Percentiles rank a stretch among this genome's conserved stretches.
Evolutionary conservation across 2,113 vertebrate genomes (phyloP).

Genomic region (Chamaea fasciata): DNA sequence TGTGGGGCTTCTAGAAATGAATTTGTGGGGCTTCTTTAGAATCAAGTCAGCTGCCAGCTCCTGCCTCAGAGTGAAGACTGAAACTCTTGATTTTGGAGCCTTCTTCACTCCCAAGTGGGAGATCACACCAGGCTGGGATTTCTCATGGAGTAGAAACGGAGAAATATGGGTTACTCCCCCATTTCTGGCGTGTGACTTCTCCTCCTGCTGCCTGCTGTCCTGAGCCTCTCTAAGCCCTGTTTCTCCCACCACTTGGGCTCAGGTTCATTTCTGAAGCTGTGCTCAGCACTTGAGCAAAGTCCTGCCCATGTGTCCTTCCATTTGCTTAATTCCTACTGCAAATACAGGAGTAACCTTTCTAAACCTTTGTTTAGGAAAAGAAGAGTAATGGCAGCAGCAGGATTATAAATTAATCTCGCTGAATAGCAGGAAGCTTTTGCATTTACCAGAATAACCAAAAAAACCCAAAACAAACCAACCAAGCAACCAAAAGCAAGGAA

Average conservation of each 20-base stretch:
- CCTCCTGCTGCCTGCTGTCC: not conserved
- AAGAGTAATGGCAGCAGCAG: not conserved
- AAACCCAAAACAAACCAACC: not conserved
- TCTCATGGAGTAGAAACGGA: not conserved
- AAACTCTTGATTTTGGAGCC: not conserved
- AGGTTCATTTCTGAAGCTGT: not conserved
- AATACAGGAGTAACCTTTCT: not conserved
- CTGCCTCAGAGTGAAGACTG: not conserved
- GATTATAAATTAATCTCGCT: slow-evolving; percentile 9
- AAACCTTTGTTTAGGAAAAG: not conserved
- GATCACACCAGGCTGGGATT: not conserved
- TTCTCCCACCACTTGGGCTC: not conserved
- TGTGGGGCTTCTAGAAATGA: not conserved
- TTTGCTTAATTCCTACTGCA: not conserved
- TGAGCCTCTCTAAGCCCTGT: not conserved
- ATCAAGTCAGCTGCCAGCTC: not conserved
- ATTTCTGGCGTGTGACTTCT: not conserved
- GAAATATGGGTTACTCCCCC: not conserved
- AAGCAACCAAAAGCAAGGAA: not conserved
- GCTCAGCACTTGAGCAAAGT: not conserved
- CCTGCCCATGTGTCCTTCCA: not conserved
- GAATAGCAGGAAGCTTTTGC: not conserved
- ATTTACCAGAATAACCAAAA: not conserved
- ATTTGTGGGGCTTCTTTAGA: not conserved
- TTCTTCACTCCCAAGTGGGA: not conserved